phyloP scores from a whole-genome alignment of 2,797 vertebrate species.

The Eremophila alpestris region DNA sequence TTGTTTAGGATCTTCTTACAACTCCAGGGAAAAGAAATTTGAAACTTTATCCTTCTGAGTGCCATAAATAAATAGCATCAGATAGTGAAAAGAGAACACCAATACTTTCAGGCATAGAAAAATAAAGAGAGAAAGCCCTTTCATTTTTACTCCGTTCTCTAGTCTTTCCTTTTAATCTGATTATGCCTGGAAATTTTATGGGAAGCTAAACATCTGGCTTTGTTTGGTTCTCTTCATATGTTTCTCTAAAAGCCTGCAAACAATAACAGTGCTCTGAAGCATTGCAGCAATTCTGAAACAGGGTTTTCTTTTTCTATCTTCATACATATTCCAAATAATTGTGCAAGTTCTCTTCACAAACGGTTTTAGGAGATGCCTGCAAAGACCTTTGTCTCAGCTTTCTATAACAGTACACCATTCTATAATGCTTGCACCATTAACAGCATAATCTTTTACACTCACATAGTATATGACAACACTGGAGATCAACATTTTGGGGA shows the following conservation, averaged over 20 bases:
- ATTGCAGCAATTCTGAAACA: neutral
- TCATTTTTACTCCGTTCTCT: neutral
- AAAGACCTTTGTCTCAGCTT: neutral
- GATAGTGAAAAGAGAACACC: neutral
- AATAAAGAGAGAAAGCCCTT: neutral
- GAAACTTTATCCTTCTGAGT: neutral
- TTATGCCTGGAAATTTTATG: neutral
- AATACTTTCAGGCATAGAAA: neutral
- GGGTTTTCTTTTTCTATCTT: neutral
- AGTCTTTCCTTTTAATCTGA: neutral
- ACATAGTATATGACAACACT: neutral
- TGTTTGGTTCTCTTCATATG: neutral
- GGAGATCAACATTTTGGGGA: neutral
- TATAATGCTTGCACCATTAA: neutral
- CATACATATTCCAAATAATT: neutral
- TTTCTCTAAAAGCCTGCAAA: neutral
- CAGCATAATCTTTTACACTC: neutral
- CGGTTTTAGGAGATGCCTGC: neutral
- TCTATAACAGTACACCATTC: neutral
- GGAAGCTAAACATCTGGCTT: neutral
- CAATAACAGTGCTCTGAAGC: neutral
- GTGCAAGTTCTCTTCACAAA: neutral
- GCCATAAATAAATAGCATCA: conserved; percentile 12
- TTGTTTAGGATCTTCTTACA: neutral
- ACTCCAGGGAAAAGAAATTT: neutral